phyloP scores from a whole-genome alignment of 1,140 invertebrate genomes.

The Cydia amplana region DNA sequence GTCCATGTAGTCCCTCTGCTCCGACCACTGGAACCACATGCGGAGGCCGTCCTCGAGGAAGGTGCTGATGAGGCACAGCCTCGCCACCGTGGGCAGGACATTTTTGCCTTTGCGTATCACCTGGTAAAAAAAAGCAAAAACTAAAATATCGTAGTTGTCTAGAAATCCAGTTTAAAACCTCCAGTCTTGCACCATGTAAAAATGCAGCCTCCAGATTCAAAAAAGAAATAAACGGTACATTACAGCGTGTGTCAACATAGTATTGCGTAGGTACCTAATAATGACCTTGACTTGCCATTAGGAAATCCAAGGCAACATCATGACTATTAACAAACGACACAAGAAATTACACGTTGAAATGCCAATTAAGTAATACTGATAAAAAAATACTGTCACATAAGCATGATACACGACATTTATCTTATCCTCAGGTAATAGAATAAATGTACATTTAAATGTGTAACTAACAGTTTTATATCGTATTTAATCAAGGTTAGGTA shows the following conservation, averaged over 20 bases:
- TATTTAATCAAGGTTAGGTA: background rate
- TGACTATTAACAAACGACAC: background rate
- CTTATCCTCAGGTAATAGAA: slow-evolving; percentile 8
- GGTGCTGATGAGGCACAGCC: slow-evolving; percentile 98
- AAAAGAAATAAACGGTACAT: background rate
- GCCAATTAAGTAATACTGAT: slow-evolving; percentile 1
- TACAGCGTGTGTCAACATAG: background rate
- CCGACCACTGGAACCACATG: slow-evolving; percentile 99
- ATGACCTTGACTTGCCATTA: slow-evolving; percentile 6
- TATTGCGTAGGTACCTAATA: background rate
- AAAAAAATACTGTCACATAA: slow-evolving; percentile 1
- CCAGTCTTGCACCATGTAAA: background rate
- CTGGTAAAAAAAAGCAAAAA: slow-evolving; percentile 76
- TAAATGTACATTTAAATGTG: background rate
- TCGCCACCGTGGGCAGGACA: slow-evolving; percentile 95
- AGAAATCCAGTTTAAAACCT: too few relatives aligned
- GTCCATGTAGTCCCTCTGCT: slow-evolving; percentile 99
- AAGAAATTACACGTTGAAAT: background rate
- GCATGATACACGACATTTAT: background rate
- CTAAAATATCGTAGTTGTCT: background rate
- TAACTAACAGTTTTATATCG: background rate
- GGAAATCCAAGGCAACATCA: background rate
- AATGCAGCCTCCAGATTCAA: too few relatives aligned
- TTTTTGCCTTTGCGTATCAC: slow-evolving; percentile 95
- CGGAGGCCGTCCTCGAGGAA: slow-evolving; percentile 99